A percentile compares a stretch with the other conserved stretches of the same genome.
phyloP scores from a whole-genome alignment of 2,113 vertebrate species.

The Poeciliopsis retropinna region DNA sequence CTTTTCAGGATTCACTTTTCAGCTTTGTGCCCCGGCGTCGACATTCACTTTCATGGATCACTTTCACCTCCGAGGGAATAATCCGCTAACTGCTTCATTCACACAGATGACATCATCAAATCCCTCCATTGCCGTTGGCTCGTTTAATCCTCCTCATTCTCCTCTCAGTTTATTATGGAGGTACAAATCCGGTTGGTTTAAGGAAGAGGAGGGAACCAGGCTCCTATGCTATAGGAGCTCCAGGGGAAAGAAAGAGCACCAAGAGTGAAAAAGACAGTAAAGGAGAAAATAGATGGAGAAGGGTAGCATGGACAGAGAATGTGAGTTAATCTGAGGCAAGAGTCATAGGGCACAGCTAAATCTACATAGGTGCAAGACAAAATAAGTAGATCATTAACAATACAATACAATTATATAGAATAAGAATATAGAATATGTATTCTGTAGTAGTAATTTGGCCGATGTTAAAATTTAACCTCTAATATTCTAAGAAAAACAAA shows the following conservation, averaged over 20 bases:
- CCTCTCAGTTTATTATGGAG: constrained; percentile 80
- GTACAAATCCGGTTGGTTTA: constrained; percentile 76
- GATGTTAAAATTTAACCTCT: too few species aligned
- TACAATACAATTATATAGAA: too few species aligned
- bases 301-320: constrained; percentile 23
- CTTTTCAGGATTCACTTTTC: constrained; percentile 22
- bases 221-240: constrained; percentile 50
- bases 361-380: constrained; percentile 25
- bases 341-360: constrained; percentile 46
- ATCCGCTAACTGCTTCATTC: constrained; percentile 83
- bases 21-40: constrained; percentile 64
- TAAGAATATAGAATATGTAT: too few species aligned
- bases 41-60: constrained; percentile 80
- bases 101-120: constrained; percentile 84
- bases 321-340: constrained; percentile 48
- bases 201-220: constrained; percentile 61
- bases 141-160: constrained; percentile 85
- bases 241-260: constrained; percentile 32
- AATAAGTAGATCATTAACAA: background rate
- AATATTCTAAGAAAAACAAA: too few species aligned
- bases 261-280: constrained; percentile 41
- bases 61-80: constrained; percentile 75
- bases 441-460: too few species aligned
- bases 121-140: constrained; percentile 77
- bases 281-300: constrained; percentile 19